A percentile compares a stretch with the other conserved stretches of the same genome.
phyloP scores from a whole-genome alignment of 2,797 vertebrate species.

The Onychomys leucogaster region DNA sequence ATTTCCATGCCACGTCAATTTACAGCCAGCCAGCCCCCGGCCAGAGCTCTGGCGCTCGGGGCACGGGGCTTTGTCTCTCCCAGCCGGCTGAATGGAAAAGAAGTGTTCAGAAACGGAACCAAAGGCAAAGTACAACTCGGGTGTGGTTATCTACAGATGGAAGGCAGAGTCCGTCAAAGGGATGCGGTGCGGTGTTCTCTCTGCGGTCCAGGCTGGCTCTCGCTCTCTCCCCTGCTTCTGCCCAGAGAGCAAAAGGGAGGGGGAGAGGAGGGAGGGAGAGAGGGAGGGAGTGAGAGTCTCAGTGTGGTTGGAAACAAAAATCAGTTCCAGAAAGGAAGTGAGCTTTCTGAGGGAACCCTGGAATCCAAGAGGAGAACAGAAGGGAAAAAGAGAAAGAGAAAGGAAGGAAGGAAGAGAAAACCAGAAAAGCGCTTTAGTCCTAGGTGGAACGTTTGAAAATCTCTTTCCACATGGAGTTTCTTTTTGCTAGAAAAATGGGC shows the following conservation, averaged over 20 bases:
- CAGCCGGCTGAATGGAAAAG: constrained; percentile 82
- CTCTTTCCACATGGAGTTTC: constrained; percentile 74
- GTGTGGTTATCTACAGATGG: constrained; percentile 82
- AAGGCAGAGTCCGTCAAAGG: constrained; percentile 76
- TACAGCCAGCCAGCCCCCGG: constrained; percentile 88
- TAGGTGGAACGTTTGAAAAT: constrained; percentile 79
- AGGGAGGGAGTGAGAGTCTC: constrained; percentile 62
- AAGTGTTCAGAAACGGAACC: constrained; percentile 82
- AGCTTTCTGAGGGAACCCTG: constrained; percentile 88
- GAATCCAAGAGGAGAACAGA: constrained; percentile 84
- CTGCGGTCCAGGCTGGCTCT: constrained; percentile 21
- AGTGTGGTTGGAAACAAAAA: constrained; percentile 86
- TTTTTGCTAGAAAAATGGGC: constrained; percentile 45
- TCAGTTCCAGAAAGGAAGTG: constrained; percentile 90
- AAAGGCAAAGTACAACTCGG: constrained; percentile 84
- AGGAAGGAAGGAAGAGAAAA: constrained; percentile 78
- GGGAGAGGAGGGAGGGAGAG: neutral
- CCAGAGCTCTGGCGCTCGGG: constrained; percentile 86
- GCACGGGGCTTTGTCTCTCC: constrained; percentile 88
- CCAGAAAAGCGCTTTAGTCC: constrained; percentile 82
- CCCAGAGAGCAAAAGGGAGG: constrained; percentile 34
- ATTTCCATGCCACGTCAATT: constrained; percentile 93
- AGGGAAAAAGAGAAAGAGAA: constrained; percentile 79
- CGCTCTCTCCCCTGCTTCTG: constrained; percentile 40
- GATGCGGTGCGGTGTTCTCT: constrained; percentile 59